Base-by-base conservation (phyloP, 2,113 vertebrate genomes). In the Casuarius casuarius region DNA sequence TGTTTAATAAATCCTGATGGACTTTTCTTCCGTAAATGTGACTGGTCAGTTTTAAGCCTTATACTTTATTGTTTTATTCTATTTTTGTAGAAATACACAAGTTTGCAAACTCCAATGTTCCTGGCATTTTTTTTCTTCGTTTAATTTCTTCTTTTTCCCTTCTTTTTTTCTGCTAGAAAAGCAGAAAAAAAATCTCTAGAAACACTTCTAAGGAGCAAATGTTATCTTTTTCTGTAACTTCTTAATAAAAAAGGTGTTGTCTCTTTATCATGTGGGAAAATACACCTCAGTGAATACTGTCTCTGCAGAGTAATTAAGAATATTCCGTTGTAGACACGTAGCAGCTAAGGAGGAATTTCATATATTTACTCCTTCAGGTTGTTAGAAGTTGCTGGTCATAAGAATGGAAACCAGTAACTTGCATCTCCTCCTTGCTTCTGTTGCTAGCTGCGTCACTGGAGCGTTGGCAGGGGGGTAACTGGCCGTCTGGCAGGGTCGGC, bases 41-140 rank as follows among this genome's bases (percentile, higher is more conserved):
- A 23, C 46, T 79, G 49, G 62, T 87, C n/a, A 75, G 7, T 93
- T 90, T 62, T 79, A 93, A 91, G 33, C 4, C 17, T 71, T n/a
- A 9, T 66, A 25, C 0, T 1, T 52, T 88, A 9, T 18, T 70
- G 26, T 58, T 94, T 52, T 46, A 17, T 23, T 44, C 26, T 76
- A 21, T 63, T 91, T 87, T 65, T 76, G 8, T 71, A 66, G 33
- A 79, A 94, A 87, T 82, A 56, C 18, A 10, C 2, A 20, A 3
- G 0, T 61, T 78, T 68, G 20, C 66, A 68, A 84, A 79, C 85
- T 75, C 9, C 8, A 35, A 2, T 18, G 8, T 72, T 72, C 10
- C 59, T 87, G 40, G 59, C 22, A 73, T 66, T 7, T 51, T 82
- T 74, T 81, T 66, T 67, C 8, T 38, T 81, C 26, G 29, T 40